These are phyloP conservation scores for Panorpa germanica DNA, from an alignment of 2,888 invertebrate species.

Conservation along the genomic window DNA sequence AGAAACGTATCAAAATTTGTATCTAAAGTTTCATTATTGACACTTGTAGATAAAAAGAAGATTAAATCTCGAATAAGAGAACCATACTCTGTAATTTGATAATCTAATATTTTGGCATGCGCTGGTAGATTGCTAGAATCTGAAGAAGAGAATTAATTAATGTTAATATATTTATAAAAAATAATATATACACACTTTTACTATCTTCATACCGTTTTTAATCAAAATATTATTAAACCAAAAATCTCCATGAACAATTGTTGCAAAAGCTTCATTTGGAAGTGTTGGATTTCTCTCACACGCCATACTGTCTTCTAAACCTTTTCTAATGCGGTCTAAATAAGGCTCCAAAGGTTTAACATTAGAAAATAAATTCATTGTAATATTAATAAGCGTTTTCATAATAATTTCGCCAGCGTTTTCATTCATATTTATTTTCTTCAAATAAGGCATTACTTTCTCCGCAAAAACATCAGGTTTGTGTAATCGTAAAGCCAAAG, in stretches of 20 bases:
- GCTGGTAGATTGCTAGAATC: slow-evolving; percentile 21
- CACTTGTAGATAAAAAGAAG: slow-evolving; percentile 34
- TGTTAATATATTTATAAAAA: not conserved
- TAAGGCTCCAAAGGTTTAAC: slow-evolving; percentile 12
- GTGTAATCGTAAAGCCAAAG: slow-evolving; percentile 30
- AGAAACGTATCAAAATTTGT: slow-evolving; percentile 29
- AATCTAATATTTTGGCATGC: slow-evolving; percentile 35
- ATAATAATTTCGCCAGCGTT: slow-evolving; percentile 9
- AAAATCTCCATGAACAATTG: slow-evolving; percentile 33
- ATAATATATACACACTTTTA: not conserved
- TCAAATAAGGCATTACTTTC: slow-evolving; percentile 22
- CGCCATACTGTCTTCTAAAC: too few species aligned
- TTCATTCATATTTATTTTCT: slow-evolving; percentile 16
- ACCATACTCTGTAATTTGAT: slow-evolving; percentile 32
- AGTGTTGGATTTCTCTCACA: too few species aligned
- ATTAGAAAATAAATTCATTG: too few species aligned
- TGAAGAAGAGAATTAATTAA: slow-evolving; percentile 10
- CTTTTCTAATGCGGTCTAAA: too few species aligned
- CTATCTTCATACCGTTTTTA: slow-evolving; percentile 21
- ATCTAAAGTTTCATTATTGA: slow-evolving; percentile 23
- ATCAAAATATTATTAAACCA: slow-evolving; percentile 43
- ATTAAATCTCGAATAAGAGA: slow-evolving; percentile 31
- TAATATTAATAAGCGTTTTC: slow-evolving; percentile 8
- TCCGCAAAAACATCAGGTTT: slow-evolving; percentile 25
- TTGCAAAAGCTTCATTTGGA: slow-evolving; percentile 25